These are phyloP conservation scores for Danio kyathit DNA, from an alignment of 2,797 vertebrate genomes.

Conservation along the genomic window DNA sequence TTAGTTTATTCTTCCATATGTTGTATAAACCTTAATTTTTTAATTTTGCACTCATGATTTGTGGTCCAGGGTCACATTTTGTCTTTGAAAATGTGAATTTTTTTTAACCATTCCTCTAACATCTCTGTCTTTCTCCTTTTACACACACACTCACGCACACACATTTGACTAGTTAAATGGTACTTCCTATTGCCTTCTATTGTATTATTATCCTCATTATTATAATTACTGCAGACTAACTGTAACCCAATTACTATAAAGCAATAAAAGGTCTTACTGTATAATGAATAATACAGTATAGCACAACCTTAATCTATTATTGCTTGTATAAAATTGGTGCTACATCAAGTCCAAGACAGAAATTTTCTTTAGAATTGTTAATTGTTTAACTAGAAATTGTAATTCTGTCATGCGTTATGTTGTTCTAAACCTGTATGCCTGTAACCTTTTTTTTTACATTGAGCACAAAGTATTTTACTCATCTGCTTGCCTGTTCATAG, in stretches of 20 bases:
- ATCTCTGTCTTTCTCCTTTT: neutral
- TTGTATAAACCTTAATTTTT: too few species aligned
- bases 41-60: too few species aligned
- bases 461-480: neutral
- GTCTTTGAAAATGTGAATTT: constrained; percentile 7
- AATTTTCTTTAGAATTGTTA: neutral
- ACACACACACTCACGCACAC: neutral
- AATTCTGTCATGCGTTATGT: neutral
- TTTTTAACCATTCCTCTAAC: neutral
- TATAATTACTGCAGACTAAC: constrained; percentile 7
- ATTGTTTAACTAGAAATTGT: neutral
- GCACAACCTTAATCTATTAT: neutral
- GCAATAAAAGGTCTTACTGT: constrained; percentile 9
- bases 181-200: constrained; percentile 14
- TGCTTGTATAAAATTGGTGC: constrained; percentile 29
- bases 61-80: neutral
- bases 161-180: constrained; percentile 35
- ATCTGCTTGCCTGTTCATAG: too few species aligned
- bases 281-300: constrained; percentile 27
- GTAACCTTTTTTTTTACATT: neutral
- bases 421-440: neutral
- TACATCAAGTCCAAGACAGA: constrained; percentile 7
- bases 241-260: constrained; percentile 17
- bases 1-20: too few species aligned
- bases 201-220: neutral